phyloP scores from a whole-genome alignment of 2,797 vertebrate genomes.

The Dicrostonyx torquatus region DNA sequence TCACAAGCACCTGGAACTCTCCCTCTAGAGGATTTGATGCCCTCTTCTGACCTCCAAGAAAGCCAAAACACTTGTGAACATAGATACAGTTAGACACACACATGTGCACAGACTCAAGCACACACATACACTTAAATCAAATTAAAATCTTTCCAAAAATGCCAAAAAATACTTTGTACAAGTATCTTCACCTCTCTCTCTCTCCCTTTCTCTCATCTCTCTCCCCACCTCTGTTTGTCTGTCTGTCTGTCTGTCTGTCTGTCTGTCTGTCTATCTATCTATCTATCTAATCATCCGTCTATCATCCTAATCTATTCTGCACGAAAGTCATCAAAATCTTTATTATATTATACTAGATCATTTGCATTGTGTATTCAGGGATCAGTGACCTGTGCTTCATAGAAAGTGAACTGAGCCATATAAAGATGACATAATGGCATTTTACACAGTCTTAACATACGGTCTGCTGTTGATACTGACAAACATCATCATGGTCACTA shows the following conservation, averaged over 20 bases:
- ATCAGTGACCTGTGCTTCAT: slow-evolving; percentile 12
- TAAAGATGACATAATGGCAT: neutral
- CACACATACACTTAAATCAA: neutral
- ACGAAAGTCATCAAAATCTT: neutral
- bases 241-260: neutral
- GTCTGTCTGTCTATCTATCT: too few species aligned
- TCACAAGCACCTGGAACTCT: neutral
- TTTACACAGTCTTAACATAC: neutral
- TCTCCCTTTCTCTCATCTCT: neutral
- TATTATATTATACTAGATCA: neutral
- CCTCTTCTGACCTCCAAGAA: neutral
- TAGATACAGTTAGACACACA: neutral
- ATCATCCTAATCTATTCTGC: neutral
- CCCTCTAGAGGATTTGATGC: neutral
- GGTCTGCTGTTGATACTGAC: neutral
- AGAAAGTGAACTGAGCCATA: slow-evolving; percentile 9
- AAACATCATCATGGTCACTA: neutral
- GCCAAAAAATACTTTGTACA: neutral
- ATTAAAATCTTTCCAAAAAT: neutral
- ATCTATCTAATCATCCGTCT: neutral
- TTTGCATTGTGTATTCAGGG: neutral
- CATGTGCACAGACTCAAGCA: neutral
- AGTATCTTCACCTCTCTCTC: neutral
- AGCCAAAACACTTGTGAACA: neutral
- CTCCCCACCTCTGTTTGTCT: too few species aligned